Evolutionary conservation across 2,113 vertebrate genomes (phyloP), one percentile per base, ranked within the genome.

Genomic region (Kryptolebias marmoratus): DNA sequence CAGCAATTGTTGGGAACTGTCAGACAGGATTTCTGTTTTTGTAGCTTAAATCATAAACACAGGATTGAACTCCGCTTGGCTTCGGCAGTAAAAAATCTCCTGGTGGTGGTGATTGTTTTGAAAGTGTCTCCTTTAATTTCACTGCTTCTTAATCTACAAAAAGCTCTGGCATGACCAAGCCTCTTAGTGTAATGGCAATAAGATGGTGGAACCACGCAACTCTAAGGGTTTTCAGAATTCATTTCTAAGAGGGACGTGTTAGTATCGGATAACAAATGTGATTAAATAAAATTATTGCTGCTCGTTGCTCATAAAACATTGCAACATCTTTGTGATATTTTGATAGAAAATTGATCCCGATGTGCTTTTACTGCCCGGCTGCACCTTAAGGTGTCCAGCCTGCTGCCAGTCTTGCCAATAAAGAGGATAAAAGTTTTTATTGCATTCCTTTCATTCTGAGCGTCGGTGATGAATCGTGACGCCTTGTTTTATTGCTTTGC

Each of bases 401-500:
- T 86, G 68, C 68, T 68, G 69, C 61, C 31, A 66, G 11, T 64
- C 27, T 45, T 48, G 52, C 44, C 74, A 68, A 16, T 58, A 80
- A 74, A 63, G 5, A 55, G 58, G 77, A 77, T 81, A 45, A 75
- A 56, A 59, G 67, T 75, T 48, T 65, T 50, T 54, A n/a, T 54
- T 45, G 11, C 48, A 31, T 69, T 42, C 57, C 72, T 80, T 79
- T 79, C 74, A 64, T 66, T 80, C 61, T 42, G 66, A 86, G 77
- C 77, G 63, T 71, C 75, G 82, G 70, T 82, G 80, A 88, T 85
- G 79, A 85, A 85, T 85, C 36, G 14, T 79, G 85, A 82, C 63
- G 64, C 79, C 71, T 71, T 70, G 74, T 86, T 87, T 77, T 74
- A 90, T 84, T 81, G 81, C 72, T 60, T 70, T 83, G 84, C 83